phyloP scores from a whole-genome alignment of 2,113 vertebrate species.

The Rhinopomastus cyanomelas region DNA sequence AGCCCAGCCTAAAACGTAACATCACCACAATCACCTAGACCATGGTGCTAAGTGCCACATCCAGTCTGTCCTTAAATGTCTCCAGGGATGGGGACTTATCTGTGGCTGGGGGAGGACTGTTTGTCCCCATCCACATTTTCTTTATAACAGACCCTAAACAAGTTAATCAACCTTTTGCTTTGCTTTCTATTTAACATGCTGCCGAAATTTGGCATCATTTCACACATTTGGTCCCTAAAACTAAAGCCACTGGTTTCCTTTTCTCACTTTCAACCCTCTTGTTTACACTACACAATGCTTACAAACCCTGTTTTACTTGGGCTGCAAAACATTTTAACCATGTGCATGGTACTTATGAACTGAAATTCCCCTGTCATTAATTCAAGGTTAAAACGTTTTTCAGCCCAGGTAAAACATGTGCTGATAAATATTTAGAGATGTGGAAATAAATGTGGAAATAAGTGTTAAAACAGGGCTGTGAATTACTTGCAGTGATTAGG shows the following conservation, averaged over 20 bases:
- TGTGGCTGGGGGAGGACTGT: neutral
- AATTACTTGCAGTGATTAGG: neutral
- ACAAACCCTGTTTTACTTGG: neutral
- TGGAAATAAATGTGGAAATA: too few relatives aligned
- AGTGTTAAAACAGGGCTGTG: too few relatives aligned
- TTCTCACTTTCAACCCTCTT: neutral
- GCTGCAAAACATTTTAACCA: neutral
- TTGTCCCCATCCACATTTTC: neutral
- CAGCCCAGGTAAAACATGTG: too few relatives aligned
- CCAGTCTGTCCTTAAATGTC: too few relatives aligned
- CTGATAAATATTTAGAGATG: too few relatives aligned
- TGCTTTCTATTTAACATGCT: neutral
- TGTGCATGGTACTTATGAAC: neutral
- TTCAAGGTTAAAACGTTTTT: too few relatives aligned
- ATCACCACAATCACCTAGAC: too few relatives aligned
- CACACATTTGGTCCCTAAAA: neutral
- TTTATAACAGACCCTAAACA: neutral
- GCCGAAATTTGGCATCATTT: neutral
- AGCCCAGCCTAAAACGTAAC: too few relatives aligned
- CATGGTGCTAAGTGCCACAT: too few relatives aligned
- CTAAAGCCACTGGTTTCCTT: neutral
- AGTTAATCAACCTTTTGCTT: neutral
- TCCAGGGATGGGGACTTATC: too few relatives aligned
- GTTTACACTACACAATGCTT: neutral
- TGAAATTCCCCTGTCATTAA: neutral